Conservation (phyloP, 1,140 invertebrate genomes). For the Neomicropteryx cornuta region DNA sequence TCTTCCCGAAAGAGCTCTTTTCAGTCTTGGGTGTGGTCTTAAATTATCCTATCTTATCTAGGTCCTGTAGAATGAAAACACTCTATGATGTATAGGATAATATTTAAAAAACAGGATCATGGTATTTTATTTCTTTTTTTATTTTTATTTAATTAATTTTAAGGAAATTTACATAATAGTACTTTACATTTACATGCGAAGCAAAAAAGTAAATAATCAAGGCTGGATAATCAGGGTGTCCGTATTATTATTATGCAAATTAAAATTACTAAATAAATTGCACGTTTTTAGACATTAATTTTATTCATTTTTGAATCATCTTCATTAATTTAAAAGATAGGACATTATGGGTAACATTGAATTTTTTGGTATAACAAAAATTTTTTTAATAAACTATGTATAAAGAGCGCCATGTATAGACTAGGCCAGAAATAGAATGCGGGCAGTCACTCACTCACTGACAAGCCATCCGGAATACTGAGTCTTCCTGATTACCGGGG, state of each 20-base stretch:
- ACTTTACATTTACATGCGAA: slow-evolving; percentile 22
- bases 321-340: too few relatives aligned
- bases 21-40: slow-evolving; percentile 2
- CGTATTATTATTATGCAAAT: not conserved
- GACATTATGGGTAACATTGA: too few relatives aligned
- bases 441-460: too few relatives aligned
- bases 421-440: too few relatives aligned
- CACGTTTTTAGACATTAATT: too few relatives aligned
- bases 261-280: not conserved
- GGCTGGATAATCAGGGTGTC: slow-evolving; percentile 27
- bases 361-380: too few relatives aligned
- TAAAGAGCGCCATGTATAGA: too few relatives aligned
- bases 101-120: not conserved
- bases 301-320: too few relatives aligned
- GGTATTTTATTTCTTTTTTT: not conserved
- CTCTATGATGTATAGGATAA: not conserved
- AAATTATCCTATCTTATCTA: slow-evolving; percentile 9
- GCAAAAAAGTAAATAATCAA: slow-evolving; percentile 24
- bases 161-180: slow-evolving; percentile 21
- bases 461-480: too few relatives aligned
- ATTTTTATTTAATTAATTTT: slow-evolving; percentile 22
- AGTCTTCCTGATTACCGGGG: too few relatives aligned
- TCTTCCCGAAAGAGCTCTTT: not conserved
- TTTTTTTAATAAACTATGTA: too few relatives aligned
- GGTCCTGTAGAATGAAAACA: not conserved